Base-by-base conservation (phyloP, 2,113 vertebrate species). In the Gavialis gangeticus region DNA sequence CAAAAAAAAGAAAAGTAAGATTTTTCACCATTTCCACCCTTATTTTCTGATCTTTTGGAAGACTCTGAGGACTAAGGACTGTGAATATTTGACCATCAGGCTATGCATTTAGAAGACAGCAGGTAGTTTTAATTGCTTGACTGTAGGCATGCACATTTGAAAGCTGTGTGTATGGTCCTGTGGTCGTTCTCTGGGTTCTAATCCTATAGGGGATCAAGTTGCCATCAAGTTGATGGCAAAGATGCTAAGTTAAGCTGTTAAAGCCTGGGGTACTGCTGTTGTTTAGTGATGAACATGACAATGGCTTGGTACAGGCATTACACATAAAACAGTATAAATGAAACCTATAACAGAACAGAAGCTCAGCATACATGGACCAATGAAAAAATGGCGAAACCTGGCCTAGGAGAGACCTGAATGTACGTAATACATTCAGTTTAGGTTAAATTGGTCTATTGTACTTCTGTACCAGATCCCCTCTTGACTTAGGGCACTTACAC, bases 191-290 rank as follows among this genome's bases (percentile, higher is more conserved):
- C 15, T 2, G 0, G 75, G 5, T 63, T 28, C n/a, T 15, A 11
- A 13, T n/a, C 16, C 18, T 3, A 0, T 27, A 5, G 5, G 76
- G 13, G 2, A n/a, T n/a, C n/a, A n/a, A n/a, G n/a, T n/a, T n/a
- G n/a, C n/a, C n/a, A 17, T 21, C 10, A 17, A 24, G 46, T 60
- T 22, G 55, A 60, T 19, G 14, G 3, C 11, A 28, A 60, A 30
- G 75, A 75, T 67, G 60, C 66, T 56, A 10, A 22, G 3, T 9
- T 2, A 4, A 4, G 58, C 59, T 67, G 6, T 10, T 15, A 2
- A 12, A 10, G 24, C 75, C 25, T 1, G 0, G 54, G 27, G 25
- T 21, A 57, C 9, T 34, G 9, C 12, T 28, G 75, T 69, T 63
- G 57, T 10, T 46, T 46, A 9, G 46, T 46, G 46, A 46, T 46